Evolutionary conservation across 2,113 vertebrate genomes (phyloP).

Genomic region (Rhipidura dahli): DNA sequence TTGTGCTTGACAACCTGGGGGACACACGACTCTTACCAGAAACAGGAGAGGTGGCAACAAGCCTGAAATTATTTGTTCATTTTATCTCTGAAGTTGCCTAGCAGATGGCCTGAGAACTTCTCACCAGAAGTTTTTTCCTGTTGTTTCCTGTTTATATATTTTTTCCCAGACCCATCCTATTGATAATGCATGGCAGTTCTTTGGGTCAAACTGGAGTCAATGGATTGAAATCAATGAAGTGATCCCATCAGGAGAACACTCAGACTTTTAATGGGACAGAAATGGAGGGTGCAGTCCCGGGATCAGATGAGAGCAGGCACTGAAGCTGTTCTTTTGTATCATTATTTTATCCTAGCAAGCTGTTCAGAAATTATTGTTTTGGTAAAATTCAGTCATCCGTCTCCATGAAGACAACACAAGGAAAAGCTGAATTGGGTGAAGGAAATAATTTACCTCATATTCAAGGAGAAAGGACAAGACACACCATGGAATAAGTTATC

Average conservation of each 20-base stretch:
- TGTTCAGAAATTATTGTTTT: not conserved
- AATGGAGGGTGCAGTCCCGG: not conserved
- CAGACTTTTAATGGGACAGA: not conserved
- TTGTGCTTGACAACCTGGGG: not conserved
- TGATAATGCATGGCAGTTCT: not conserved
- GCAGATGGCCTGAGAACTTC: not conserved
- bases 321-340: not conserved
- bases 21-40: not conserved
- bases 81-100: not conserved
- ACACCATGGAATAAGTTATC: not conserved
- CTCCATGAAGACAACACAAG: not conserved
- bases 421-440: not conserved
- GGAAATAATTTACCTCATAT: not conserved
- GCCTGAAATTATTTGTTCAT: not conserved
- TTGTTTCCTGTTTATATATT: not conserved
- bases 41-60: not conserved
- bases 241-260: not conserved
- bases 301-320: not conserved
- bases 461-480: not conserved
- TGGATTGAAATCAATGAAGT: not conserved
- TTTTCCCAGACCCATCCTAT: not conserved
- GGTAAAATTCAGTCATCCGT: not conserved
- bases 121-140: not conserved
- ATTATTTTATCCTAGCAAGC: not conserved
- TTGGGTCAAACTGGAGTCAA: not conserved